phyloP scores from a whole-genome alignment of 2,113 vertebrate genomes.

The Elephantulus edwardii region DNA sequence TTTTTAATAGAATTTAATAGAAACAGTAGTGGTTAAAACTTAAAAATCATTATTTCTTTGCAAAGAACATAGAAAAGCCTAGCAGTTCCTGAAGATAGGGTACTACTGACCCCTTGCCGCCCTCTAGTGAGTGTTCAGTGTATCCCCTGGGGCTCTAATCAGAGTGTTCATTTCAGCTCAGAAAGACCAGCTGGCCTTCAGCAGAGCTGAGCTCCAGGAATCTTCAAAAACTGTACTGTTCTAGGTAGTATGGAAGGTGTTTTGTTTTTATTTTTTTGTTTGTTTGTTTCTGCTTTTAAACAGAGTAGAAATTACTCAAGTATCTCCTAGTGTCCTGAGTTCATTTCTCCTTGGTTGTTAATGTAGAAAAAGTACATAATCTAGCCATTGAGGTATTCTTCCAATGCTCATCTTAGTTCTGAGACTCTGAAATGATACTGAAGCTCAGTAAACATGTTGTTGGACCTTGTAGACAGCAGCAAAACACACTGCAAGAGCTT shows the following conservation, averaged over 20 bases:
- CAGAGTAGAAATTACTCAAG: neutral
- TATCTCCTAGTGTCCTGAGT: neutral
- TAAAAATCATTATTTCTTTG: neutral
- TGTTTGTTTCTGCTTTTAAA: no score
- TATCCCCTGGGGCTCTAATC: neutral
- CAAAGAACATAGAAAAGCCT: neutral
- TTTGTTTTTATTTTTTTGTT: no score
- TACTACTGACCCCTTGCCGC: conserved; percentile 66
- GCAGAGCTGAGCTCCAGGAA: neutral
- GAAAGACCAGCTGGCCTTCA: neutral
- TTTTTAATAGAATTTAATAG: conserved; percentile 35
- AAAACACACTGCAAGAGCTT: neutral
- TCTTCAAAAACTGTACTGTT: neutral
- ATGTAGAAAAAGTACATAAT: neutral
- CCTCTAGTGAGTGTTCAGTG: conserved; percentile 66
- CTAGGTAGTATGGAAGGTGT: neutral
- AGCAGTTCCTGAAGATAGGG: neutral
- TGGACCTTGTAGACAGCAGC: neutral
- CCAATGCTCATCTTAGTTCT: neutral
- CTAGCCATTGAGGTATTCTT: neutral
- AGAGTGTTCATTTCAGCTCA: neutral
- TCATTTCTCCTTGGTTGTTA: neutral
- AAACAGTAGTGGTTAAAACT: neutral
- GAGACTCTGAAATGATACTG: neutral
- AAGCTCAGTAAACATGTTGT: neutral